Evolutionary conservation across 2,888 invertebrate species (phyloP).

Genomic region (Agonopterix alstromeriana): DNA sequence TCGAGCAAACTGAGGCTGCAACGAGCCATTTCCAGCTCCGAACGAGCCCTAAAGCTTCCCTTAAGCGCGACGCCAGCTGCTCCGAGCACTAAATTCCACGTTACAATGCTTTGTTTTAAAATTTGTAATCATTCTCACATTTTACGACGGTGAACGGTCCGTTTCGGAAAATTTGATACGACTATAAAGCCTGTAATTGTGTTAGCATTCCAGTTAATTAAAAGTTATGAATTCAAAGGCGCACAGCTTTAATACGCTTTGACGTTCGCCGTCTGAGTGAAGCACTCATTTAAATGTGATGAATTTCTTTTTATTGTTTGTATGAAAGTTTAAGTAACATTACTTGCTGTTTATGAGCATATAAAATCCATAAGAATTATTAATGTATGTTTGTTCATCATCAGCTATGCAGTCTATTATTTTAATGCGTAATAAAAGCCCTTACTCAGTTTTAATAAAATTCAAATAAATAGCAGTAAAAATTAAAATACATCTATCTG

Average conservation of each 20-base stretch:
- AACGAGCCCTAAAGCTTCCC: constrained; percentile 66
- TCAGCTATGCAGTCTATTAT: constrained; percentile 8
- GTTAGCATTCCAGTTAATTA: constrained; percentile 73
- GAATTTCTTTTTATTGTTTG: constrained; percentile 49
- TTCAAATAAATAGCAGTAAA: too few species aligned
- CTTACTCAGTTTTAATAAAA: too few species aligned
- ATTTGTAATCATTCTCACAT: constrained; percentile 76
- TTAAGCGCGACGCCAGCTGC: constrained; percentile 63
- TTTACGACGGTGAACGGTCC: constrained; percentile 72
- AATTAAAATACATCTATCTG: constrained; percentile 1
- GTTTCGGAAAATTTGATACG: constrained; percentile 74
- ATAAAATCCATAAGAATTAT: constrained; percentile 22
- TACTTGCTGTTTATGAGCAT: constrained; percentile 43
- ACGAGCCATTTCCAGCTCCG: constrained; percentile 53
- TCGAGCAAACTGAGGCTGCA: constrained; percentile 57
- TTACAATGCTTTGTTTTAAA: constrained; percentile 73
- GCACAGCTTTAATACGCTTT: constrained; percentile 54
- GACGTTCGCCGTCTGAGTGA: constrained; percentile 47
- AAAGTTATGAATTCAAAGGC: constrained; percentile 75
- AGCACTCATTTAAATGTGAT: constrained; percentile 46
- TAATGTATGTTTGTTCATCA: constrained; percentile 29
- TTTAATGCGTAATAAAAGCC: background rate
- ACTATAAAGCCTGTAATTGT: constrained; percentile 73
- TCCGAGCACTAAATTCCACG: constrained; percentile 66
- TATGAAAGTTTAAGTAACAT: constrained; percentile 39